Evolutionary conservation across 2,888 invertebrate species (phyloP), one percentile per base, ranked within the genome.

Genomic region (Micropterix aruncella): DNA sequence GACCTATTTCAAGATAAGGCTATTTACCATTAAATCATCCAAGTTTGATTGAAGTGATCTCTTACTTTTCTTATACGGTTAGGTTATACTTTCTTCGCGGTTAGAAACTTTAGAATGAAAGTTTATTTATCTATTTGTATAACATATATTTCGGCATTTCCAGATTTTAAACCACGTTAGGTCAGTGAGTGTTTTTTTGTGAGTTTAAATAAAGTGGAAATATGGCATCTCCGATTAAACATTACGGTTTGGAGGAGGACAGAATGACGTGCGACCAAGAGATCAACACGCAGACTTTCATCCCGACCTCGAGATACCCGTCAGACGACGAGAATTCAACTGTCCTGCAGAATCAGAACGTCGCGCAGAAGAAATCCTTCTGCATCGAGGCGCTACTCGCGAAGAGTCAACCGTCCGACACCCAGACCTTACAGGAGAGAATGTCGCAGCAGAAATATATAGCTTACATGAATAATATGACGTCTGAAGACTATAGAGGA

Each of bases 381-480:
- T 90, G 92, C 58, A 93, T 93, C 52, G 93, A 93, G 57, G 91
- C 92, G 0, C 62, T 93, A 2, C 63, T 93, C 2, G 88, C 89
- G 0, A 75, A 79, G 43, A 63, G 51, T 15, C 52, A 65, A 9
- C 54, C 61, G 1, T 59, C 37, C 9, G 48, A 47, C 16, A 60
- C 40, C 60, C 56, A 5, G 65, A 61, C 18, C 45, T 60, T 53
- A 54, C 60, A 46, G 55, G 64, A 56, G 57, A 63, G 47, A 58
- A 62, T 45, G 47, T 43, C 54, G 0, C 66, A 70, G 2, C 65
- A 71, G 17, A 69, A 68, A 41, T 68, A 63, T 44, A 38, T 70
- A 15, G 60, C 61, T 0, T 53, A 66, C 2, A 63, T 70, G 16
- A 69, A 70, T 2, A 58, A 61, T 0, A 53, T 67, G 42, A 44